Evolutionary conservation across 2,888 invertebrate species (phyloP).

Genomic region (Adelognathus sp.): DNA sequence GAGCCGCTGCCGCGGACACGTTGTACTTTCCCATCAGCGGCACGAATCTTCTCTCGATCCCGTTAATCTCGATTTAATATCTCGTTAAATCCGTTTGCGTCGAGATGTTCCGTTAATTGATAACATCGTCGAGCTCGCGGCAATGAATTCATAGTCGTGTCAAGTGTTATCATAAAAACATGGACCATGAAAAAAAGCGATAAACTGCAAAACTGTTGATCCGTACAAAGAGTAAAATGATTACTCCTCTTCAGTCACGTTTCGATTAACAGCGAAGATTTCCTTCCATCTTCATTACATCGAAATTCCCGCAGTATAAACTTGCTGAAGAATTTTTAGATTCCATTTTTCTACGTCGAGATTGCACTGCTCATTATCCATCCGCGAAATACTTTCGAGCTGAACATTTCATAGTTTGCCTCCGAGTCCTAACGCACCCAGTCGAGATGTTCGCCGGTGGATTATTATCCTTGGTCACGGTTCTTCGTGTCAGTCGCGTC

Average conservation of each 20-base stretch:
- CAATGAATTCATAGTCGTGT: background rate
- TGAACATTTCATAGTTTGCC: background rate
- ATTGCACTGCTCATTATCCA: background rate
- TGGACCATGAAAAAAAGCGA: too few species aligned
- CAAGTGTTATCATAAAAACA: background rate
- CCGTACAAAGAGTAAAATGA: too few species aligned
- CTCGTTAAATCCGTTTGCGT: constrained; percentile 12
- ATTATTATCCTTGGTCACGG: constrained; percentile 59
- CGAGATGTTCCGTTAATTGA: constrained; percentile 15
- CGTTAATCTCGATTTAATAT: constrained; percentile 23
- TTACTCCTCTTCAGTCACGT: too few species aligned
- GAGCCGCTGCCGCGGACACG: constrained; percentile 16
- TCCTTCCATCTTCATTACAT: too few species aligned
- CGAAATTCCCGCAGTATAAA: too few species aligned
- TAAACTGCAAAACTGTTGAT: too few species aligned
- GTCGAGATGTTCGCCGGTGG: constrained; percentile 17
- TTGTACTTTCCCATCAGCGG: constrained; percentile 29
- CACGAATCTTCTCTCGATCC: background rate
- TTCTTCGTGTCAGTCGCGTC: constrained; percentile 51
- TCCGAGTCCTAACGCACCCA: background rate
- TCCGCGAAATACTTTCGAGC: background rate
- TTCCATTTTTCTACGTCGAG: background rate
- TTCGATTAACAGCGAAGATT: background rate
- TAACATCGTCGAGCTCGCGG: background rate
- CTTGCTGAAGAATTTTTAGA: too few species aligned